Evolutionary conservation across 1,140 invertebrate species (phyloP).

Genomic region (Nephila pilipes): DNA sequence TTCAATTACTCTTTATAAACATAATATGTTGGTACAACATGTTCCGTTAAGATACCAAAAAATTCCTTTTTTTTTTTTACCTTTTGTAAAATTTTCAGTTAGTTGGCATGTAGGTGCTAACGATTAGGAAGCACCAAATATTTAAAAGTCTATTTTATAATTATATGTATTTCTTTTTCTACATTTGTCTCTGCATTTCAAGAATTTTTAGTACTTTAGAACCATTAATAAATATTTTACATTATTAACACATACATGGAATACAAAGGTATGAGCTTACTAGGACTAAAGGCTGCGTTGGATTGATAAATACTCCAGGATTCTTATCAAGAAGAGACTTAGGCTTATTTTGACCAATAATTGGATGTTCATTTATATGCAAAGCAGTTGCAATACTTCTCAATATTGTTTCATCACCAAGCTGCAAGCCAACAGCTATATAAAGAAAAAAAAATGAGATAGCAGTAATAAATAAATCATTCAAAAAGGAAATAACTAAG

Average conservation of each 20-base stretch:
- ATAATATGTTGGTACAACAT: no score
- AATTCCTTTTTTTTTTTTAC: no score
- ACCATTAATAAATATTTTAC: not conserved
- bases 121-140: no score
- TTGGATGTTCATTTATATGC: conserved; percentile 88
- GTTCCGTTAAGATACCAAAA: no score
- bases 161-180: no score
- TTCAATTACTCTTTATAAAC: no score
- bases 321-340: conserved; percentile 94
- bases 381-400: conserved; percentile 94
- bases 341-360: conserved; percentile 94
- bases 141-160: no score
- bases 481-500: not conserved
- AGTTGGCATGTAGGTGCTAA: no score
- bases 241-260: not conserved
- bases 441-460: conserved; percentile 31
- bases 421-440: conserved; percentile 91
- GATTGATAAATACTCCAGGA: conserved; percentile 96
- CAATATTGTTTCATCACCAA: conserved; percentile 93
- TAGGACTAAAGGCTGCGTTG: conserved; percentile 96
- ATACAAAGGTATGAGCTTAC: conserved; percentile 80
- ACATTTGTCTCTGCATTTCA: no score
- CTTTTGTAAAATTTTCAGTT: no score
- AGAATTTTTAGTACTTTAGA: no score
- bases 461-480: not conserved